These are phyloP conservation scores for Patella caerulea DNA, from an alignment of 2,888 invertebrate species.

Conservation along the genomic window DNA sequence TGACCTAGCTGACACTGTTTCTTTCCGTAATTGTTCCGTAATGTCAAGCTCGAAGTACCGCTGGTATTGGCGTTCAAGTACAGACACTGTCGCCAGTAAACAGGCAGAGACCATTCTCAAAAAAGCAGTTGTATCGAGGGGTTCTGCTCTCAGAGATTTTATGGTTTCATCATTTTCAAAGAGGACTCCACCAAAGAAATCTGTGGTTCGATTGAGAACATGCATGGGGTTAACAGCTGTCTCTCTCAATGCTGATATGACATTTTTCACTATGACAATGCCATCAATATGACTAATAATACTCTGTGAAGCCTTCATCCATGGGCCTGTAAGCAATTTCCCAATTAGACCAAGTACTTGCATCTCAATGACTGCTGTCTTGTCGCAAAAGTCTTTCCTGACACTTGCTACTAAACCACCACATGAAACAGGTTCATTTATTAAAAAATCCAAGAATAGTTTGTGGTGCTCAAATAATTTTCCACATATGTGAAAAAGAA, in stretches of 20 bases:
- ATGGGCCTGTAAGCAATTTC: constrained; percentile 24
- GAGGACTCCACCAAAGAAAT: background rate
- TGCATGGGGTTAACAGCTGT: background rate
- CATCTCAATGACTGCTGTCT: constrained; percentile 14
- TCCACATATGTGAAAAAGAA: constrained; percentile 37
- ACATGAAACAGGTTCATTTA: too few relatives aligned
- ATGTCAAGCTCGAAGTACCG: too few relatives aligned
- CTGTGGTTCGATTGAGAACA: background rate
- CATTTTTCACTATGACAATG: constrained; percentile 9
- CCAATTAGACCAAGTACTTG: constrained; percentile 32
- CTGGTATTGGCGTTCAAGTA: too few relatives aligned
- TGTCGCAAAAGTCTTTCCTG: too few relatives aligned
- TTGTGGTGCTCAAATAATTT: constrained; percentile 20
- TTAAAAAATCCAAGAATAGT: background rate
- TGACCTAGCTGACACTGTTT: too few relatives aligned
- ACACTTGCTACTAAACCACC: too few relatives aligned
- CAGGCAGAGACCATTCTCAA: too few relatives aligned
- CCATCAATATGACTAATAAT: constrained; percentile 25
- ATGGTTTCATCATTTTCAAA: background rate
- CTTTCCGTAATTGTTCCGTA: too few relatives aligned
- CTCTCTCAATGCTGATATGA: background rate
- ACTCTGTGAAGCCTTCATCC: constrained; percentile 11
- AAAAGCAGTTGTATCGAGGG: too few relatives aligned
- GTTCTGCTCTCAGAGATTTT: background rate
- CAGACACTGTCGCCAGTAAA: too few relatives aligned